phyloP scores from a whole-genome alignment of 2,888 invertebrate species.

The Globia sparganii region DNA sequence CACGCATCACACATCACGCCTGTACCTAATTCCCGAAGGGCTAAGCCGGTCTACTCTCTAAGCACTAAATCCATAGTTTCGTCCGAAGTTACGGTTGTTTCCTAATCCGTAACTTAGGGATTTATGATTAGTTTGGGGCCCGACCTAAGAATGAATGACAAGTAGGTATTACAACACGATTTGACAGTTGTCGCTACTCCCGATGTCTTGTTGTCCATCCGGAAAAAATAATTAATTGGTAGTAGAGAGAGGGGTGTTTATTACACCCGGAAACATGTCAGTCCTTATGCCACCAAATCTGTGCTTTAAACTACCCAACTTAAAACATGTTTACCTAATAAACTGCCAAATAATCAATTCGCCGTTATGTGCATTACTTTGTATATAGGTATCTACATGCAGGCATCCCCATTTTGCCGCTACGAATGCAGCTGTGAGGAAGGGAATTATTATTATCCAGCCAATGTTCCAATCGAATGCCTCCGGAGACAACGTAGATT shows the following conservation, averaged over 20 bases:
- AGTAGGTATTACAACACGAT: too few species aligned
- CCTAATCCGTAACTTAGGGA: too few species aligned
- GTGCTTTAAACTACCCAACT: not conserved
- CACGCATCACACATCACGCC: too few species aligned
- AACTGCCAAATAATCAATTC: slow-evolving; percentile 2
- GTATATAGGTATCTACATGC: not conserved
- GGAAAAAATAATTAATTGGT: too few species aligned
- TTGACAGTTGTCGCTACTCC: too few species aligned
- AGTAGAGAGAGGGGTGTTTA: not conserved
- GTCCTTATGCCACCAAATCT: not conserved
- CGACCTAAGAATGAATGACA: too few species aligned
- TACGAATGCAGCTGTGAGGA: slow-evolving; percentile 80
- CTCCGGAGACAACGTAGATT: slow-evolving; percentile 77
- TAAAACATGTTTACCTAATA: not conserved
- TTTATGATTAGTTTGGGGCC: too few species aligned
- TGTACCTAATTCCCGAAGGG: not conserved
- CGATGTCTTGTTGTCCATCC: too few species aligned
- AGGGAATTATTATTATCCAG: slow-evolving; percentile 85
- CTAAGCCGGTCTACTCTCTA: not conserved
- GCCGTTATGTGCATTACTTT: not conserved
- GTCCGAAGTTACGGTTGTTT: too few species aligned
- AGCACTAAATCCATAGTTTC: too few species aligned
- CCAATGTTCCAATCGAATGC: slow-evolving; percentile 88
- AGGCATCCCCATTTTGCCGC: slow-evolving; percentile 60
- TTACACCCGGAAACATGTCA: not conserved